A percentile compares a stretch with the other conserved stretches of the same genome.
Evolutionary conservation across 2,888 invertebrate species (phyloP).

Genomic region (Asteroscopus sphinx): DNA sequence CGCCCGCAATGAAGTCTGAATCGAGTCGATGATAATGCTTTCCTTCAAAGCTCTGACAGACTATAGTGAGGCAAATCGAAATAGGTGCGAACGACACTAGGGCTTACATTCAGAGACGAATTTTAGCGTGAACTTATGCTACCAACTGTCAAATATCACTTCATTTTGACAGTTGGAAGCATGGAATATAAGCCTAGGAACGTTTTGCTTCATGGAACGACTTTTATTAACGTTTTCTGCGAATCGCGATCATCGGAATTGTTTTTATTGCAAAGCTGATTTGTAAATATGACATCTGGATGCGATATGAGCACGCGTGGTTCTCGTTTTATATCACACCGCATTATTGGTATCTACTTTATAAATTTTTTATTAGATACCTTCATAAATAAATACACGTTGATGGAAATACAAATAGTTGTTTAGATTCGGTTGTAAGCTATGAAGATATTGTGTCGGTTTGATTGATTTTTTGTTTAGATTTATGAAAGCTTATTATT

Average conservation of each 20-base stretch:
- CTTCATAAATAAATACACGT: constrained; percentile 4
- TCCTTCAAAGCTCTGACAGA: constrained; percentile 49
- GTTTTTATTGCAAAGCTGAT: constrained; percentile 62
- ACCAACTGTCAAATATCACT: too few relatives aligned
- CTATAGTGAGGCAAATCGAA: constrained; percentile 32
- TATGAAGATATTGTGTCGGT: constrained; percentile 8
- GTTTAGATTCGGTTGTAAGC: constrained; percentile 11
- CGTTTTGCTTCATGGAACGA: constrained; percentile 66
- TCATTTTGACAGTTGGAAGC: too few relatives aligned
- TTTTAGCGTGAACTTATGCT: too few relatives aligned
- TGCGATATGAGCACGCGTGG: constrained; percentile 22
- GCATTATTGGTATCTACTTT: constrained; percentile 2
- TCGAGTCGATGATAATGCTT: constrained; percentile 57
- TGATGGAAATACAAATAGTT: constrained; percentile 11
- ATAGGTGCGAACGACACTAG: constrained; percentile 32
- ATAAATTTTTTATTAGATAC: background rate
- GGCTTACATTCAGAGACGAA: too few relatives aligned
- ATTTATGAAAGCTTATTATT: background rate
- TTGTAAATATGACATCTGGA: constrained; percentile 60
- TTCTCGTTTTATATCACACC: constrained; percentile 5
- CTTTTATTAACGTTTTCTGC: constrained; percentile 72
- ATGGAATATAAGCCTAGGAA: too few relatives aligned
- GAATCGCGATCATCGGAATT: constrained; percentile 66
- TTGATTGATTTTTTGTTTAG: constrained; percentile 1
- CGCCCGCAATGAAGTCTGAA: constrained; percentile 26